Conservation (phyloP, 92 coral and sea anemone species). For the Parazoanthus darwini region DNA sequence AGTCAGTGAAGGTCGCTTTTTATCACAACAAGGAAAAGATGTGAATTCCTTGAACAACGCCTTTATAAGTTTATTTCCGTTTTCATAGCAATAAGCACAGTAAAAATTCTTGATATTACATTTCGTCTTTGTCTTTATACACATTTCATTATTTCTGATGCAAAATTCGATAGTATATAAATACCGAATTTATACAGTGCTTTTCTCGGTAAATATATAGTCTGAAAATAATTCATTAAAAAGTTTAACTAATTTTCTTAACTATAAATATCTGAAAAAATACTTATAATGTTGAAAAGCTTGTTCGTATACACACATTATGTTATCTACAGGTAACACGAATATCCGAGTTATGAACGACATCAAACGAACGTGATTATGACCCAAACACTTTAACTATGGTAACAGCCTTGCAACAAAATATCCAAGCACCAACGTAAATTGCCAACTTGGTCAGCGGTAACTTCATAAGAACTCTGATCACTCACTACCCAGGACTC, state of each 20-base stretch:
- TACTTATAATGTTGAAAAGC: constrained; percentile 72
- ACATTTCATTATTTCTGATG: constrained; percentile 44
- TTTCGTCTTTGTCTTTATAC: constrained; percentile 44
- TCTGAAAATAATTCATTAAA: constrained; percentile 94
- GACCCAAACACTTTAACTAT: neutral
- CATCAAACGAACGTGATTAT: neutral
- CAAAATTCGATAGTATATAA: constrained; percentile 69
- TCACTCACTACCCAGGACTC: neutral
- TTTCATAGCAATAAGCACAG: constrained; percentile 47
- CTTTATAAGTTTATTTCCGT: constrained; percentile 36
- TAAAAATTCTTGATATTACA: constrained; percentile 57
- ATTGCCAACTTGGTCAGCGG: neutral
- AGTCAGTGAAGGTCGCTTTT: too few relatives aligned
- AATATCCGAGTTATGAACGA: constrained; percentile 26
- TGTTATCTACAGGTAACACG: constrained; percentile 59
- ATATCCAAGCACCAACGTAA: neutral
- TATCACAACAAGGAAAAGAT: neutral
- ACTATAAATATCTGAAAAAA: constrained; percentile 94
- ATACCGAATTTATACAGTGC: constrained; percentile 57
- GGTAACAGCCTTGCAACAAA: neutral
- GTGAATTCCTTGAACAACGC: constrained; percentile 4
- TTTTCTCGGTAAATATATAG: constrained; percentile 48
- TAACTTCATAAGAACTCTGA: neutral
- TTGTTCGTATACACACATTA: constrained; percentile 60
- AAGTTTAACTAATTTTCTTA: constrained; percentile 73